Evolutionary conservation across 2,888 invertebrate genomes (phyloP), one percentile per base, ranked within the genome.

Genomic region (Brachyptera risi): DNA sequence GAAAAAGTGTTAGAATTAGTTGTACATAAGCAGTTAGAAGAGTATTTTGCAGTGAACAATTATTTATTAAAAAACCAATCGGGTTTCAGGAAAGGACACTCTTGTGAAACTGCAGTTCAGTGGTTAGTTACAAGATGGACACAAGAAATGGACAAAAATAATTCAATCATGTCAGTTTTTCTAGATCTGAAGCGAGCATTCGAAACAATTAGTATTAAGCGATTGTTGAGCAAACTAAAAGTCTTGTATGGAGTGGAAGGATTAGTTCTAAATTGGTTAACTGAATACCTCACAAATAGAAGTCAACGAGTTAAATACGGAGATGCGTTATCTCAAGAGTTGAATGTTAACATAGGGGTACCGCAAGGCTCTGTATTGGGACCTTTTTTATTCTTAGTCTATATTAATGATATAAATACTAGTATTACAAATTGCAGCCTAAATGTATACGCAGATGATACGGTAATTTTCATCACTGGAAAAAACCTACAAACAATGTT

Each of bases 341-440:
- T 19, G 9, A 19, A 15, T 7, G 44, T 61, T 2, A 27, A 56
- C 11, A 47, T 42, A n/a, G 66, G 67, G 13, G 66, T 67, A 4
- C 67, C 67, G 1, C 66, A 67, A 31, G 66, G 65, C 3, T 65
- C 65, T 2, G 61, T 65, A n/a, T 51, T 67, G 9, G 66, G 65
- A 7, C 66, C 67, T 4, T 15, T 67, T 17, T 26, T 67, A 4
- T 67, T 67, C 50, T 19, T 64, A 27, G 21, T 66, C 15, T 66
- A 61, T 37, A 40, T 67, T 19, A 65, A 65, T 62, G 65, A 60
- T 9, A 58, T 19, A 23, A 26, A 49, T 49, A 26, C 9, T 23
- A 49, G n/a, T 24, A 7, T 23, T 23, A 49, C 9, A n/a, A n/a
- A n/a, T n/a, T n/a, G n/a, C n/a, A n/a, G n/a, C n/a, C n/a, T n/a